These are phyloP conservation scores for Anseranas semipalmata DNA, from an alignment of 2,113 vertebrate species.

Conservation along the genomic window DNA sequence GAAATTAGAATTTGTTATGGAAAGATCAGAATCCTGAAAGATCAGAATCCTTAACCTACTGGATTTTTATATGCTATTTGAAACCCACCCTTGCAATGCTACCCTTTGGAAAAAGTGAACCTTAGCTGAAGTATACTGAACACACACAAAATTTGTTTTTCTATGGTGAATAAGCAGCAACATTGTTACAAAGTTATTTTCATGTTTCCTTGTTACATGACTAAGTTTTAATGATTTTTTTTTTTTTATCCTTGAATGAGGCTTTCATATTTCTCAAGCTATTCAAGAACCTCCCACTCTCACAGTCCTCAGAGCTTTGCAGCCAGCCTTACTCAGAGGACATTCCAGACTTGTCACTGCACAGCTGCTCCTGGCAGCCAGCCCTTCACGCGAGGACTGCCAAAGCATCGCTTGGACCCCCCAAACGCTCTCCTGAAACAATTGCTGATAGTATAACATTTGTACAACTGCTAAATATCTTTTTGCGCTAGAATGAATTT, in stretches of 20 bases:
- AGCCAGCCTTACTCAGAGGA: slow-evolving; percentile 57
- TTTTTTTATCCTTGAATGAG: slow-evolving; percentile 44
- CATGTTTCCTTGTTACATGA: slow-evolving; percentile 64
- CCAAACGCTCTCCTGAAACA: not conserved
- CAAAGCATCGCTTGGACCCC: slow-evolving; percentile 11
- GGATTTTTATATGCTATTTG: not conserved
- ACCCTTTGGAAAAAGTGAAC: not conserved
- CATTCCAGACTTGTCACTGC: slow-evolving; percentile 48
- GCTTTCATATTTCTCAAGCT: slow-evolving; percentile 53
- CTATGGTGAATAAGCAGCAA: slow-evolving; percentile 64
- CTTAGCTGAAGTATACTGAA: slow-evolving; percentile 54
- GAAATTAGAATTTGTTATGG: not conserved
- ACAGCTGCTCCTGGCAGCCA: slow-evolving; percentile 55
- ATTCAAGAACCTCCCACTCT: slow-evolving; percentile 39
- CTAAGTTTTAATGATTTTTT: slow-evolving; percentile 68
- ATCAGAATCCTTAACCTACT: not conserved
- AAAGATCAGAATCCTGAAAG: not conserved
- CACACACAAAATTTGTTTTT: slow-evolving; percentile 54
- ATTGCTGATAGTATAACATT: not conserved
- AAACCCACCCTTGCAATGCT: not conserved
- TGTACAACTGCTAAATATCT: not conserved
- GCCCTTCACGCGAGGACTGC: not conserved
- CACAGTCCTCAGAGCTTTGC: not conserved
- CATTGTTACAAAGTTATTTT: slow-evolving; percentile 62
- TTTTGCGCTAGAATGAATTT: not conserved